A percentile compares a stretch with the other conserved stretches of the same genome.
Conservation (phyloP, 2,113 vertebrate species). For the Macrotus californicus region DNA sequence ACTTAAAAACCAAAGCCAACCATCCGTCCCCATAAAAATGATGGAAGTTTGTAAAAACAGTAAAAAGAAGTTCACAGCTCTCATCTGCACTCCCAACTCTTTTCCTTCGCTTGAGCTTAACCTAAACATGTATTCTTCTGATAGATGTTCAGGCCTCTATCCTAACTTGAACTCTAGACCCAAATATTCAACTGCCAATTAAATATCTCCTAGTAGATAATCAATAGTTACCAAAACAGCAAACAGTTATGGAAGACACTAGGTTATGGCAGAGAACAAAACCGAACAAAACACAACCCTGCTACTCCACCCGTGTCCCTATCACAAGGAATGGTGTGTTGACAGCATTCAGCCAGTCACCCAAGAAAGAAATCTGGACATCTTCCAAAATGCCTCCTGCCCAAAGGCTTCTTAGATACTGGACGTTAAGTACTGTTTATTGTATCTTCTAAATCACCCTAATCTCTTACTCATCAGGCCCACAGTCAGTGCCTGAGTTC, state of each 20-base stretch:
- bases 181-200: not conserved
- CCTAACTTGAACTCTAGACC: not conserved
- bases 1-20: not conserved
- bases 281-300: not conserved
- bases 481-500: not conserved
- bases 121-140: not conserved
- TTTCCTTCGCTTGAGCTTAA: not conserved
- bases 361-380: not conserved
- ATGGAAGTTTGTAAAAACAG: not conserved
- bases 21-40: not conserved
- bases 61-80: not conserved
- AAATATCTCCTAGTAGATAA: not conserved
- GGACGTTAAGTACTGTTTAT: not conserved
- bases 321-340: not conserved
- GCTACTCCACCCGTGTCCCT: not conserved
- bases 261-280: not conserved
- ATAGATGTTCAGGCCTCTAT: not conserved
- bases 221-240: not conserved
- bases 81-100: not conserved
- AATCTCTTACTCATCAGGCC: not conserved
- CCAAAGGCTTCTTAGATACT: not conserved
- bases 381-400: not conserved
- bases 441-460: not conserved
- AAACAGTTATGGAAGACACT: not conserved
- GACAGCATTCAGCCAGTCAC: not conserved